Base-by-base conservation (phyloP, 2,113 vertebrate genomes). In the Brachionichthys hirsutus region DNA sequence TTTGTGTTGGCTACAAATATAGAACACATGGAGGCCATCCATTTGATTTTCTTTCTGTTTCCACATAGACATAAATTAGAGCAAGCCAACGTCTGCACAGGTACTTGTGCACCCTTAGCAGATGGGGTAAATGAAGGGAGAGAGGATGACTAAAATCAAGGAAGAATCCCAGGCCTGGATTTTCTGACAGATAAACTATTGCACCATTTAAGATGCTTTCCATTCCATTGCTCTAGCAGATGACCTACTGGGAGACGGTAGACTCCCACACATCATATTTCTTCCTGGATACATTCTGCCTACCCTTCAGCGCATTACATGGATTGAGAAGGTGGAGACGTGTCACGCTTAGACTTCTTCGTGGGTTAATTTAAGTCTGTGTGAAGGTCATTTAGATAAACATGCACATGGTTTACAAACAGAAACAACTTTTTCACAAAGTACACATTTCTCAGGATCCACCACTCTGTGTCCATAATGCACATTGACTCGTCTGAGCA, bases 1-100 rank as follows among this genome's bases (percentile, higher is more conserved):
- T 88, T 86, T 81, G 70, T 80, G 81, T 85, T 82, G 76, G 78
- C 80, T 82, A 87, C 89, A 88, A 91, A 92, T 92, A 90, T 84
- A 78, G 80, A 91, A 91, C 90, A 90, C 80, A 86, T 92, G 91
- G 78, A 75, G 73, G 42, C 80, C 69, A 77, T 79, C 63, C 70
- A 48, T 88, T 87, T 81, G 77, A 89, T 88, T 89, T 85, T 76
- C 70, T 60, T 61, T 70, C 75, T 78, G 66, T 72, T 63, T 81
- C 69, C 57, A 54, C 68, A 60, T 22, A 60, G 57, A 62, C 67
- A 89, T 91, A 90, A 91, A 90, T 92, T 88, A 89, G 83, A 69
- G 46, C 46, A 60, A 46, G 54, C 48, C 73, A 54, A 47, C 19
- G 65, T 78, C 70, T 70, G 61, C 67, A 54, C 67, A 73, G 72